phyloP scores from a whole-genome alignment of 2,888 invertebrate species.

The Folsomia manolachei region DNA sequence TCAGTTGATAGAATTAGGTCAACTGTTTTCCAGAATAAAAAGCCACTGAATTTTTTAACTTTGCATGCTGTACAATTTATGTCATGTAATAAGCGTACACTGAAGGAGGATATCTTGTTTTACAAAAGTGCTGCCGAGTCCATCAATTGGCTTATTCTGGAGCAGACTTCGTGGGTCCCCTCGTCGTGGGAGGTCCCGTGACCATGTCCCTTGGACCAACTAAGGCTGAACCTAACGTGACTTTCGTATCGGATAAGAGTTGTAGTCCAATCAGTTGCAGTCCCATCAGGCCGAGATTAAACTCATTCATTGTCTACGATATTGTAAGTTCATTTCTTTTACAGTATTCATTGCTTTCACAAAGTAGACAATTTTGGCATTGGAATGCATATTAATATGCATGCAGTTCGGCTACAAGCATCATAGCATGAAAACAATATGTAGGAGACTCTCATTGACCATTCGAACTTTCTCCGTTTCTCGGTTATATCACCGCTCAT shows the following conservation, averaged over 20 bases:
- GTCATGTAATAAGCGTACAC: no score
- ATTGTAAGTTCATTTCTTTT: conserved; percentile 7
- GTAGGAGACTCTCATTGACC: no score
- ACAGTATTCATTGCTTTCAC: background rate
- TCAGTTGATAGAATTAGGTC: no score
- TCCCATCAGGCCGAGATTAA: conserved; percentile 45
- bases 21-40: no score
- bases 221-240: background rate
- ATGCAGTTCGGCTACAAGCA: no score
- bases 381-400: no score
- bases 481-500: background rate
- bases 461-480: no score
- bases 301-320: conserved; percentile 33
- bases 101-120: no score
- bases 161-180: background rate
- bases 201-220: background rate
- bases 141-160: background rate
- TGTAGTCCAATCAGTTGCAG: conserved; percentile 41
- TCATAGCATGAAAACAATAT: no score
- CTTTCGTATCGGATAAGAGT: background rate
- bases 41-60: no score
- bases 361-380: background rate
- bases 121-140: conserved; percentile 1
- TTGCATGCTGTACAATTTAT: no score
- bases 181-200: background rate